Evolutionary conservation across 2,113 vertebrate species (phyloP).

Genomic region (Myotis davidii): DNA sequence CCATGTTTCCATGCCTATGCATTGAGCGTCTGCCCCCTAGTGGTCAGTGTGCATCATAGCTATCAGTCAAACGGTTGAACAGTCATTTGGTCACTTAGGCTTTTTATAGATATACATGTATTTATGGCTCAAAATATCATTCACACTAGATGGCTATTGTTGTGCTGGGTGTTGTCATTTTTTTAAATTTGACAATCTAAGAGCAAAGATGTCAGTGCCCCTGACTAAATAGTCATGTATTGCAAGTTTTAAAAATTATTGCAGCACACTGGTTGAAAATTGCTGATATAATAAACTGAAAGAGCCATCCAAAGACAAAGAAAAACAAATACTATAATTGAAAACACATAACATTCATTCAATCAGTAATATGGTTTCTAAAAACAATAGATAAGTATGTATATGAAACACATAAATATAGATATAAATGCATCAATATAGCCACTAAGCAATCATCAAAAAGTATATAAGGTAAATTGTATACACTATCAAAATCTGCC

Average conservation of each 20-base stretch:
- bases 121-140: not conserved
- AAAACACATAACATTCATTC: constrained; percentile 10
- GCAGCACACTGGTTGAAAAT: not conserved
- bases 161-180: not conserved
- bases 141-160: not conserved
- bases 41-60: too few relatives aligned
- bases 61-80: too few relatives aligned
- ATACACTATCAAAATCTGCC: not conserved
- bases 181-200: not conserved
- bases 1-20: too few relatives aligned
- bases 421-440: not conserved
- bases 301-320: not conserved
- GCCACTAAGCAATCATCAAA: not conserved
- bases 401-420: not conserved
- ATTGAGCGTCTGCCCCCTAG: too few relatives aligned
- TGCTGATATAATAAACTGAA: constrained; percentile 15
- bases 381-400: not conserved
- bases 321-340: not conserved
- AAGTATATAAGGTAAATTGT: constrained; percentile 40
- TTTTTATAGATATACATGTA: not conserved
- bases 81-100: too few relatives aligned
- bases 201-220: not conserved
- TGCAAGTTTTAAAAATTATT: not conserved
- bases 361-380: constrained; percentile 9
- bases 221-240: not conserved